A percentile compares a stretch with the other conserved stretches of the same genome.
These are phyloP conservation scores for Achlya flavicornis DNA, from an alignment of 2,888 invertebrate species.

Conservation along the genomic window DNA sequence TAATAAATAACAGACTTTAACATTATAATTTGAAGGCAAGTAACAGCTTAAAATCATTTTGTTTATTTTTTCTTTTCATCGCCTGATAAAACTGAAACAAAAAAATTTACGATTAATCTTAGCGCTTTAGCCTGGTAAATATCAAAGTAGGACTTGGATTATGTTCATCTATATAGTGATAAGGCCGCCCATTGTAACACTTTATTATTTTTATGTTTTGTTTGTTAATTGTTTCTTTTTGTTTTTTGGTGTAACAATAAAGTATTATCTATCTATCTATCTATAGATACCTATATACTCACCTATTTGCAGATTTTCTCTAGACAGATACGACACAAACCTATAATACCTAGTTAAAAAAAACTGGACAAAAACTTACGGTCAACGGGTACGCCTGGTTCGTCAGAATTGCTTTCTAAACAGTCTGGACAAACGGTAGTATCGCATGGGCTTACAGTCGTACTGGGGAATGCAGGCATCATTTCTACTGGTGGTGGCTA, in stretches of 20 bases:
- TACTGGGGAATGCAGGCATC: slow-evolving; percentile 66
- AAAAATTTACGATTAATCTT: slow-evolving; percentile 2
- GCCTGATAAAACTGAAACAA: slow-evolving; percentile 33
- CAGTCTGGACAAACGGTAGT: slow-evolving; percentile 72
- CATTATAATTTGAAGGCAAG: background rate
- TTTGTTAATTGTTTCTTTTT: too few species aligned
- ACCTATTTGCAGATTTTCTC: too few species aligned
- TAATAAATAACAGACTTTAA: too few species aligned
- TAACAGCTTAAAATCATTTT: background rate
- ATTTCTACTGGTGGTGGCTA: slow-evolving; percentile 72
- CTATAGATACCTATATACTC: too few species aligned
- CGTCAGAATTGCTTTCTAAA: slow-evolving; percentile 60
- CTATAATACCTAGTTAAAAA: background rate
- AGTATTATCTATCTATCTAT: too few species aligned
- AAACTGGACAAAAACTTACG: slow-evolving; percentile 37
- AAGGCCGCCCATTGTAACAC: too few species aligned
- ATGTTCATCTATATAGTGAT: too few species aligned
- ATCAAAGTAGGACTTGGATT: too few species aligned
- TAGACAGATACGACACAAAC: too few species aligned
- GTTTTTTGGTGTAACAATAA: too few species aligned
- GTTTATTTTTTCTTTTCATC: slow-evolving; percentile 21
- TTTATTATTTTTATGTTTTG: too few species aligned
- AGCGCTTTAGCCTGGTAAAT: too few species aligned
- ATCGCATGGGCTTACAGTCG: slow-evolving; percentile 71
- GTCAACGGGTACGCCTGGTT: slow-evolving; percentile 48